Evolutionary conservation across 2,797 vertebrate genomes (phyloP).

Genomic region (Lepus oiostolus): DNA sequence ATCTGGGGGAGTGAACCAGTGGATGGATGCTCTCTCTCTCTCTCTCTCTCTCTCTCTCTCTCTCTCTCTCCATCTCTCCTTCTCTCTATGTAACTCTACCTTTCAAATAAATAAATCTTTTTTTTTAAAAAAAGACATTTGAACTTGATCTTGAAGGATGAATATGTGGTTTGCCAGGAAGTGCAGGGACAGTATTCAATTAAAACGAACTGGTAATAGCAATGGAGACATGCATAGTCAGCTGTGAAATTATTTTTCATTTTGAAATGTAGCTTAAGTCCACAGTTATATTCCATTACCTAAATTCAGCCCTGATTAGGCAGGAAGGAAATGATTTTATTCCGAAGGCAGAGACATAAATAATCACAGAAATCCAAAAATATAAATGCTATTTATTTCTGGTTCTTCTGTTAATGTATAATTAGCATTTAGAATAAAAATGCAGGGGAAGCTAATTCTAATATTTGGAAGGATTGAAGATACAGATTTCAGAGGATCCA

Average conservation of each 20-base stretch:
- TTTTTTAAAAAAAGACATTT: not conserved
- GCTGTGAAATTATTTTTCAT: slow-evolving; percentile 72
- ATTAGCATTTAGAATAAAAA: slow-evolving; percentile 76
- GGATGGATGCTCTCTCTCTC: too few species aligned
- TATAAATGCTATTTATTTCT: slow-evolving; percentile 80
- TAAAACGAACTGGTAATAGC: not conserved
- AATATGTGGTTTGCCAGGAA: not conserved
- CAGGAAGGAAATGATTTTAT: slow-evolving; percentile 83
- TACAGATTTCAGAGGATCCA: not conserved
- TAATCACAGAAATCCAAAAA: slow-evolving; percentile 82
- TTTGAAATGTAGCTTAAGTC: slow-evolving; percentile 65
- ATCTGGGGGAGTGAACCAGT: too few species aligned
- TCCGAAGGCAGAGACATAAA: slow-evolving; percentile 78
- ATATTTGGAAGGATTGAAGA: slow-evolving; percentile 69
- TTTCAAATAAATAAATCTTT: too few species aligned
- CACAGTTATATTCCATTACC: slow-evolving; percentile 70
- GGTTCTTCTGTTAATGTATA: slow-evolving; percentile 78
- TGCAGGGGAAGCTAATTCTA: slow-evolving; percentile 72
- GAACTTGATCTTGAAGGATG: slow-evolving; percentile 3
- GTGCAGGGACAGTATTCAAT: not conserved
- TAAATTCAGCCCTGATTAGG: slow-evolving; percentile 78
- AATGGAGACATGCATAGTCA: slow-evolving; percentile 55
- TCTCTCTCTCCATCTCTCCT: too few species aligned
- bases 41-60: too few species aligned
- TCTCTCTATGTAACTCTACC: too few species aligned